Evolutionary conservation across 2,888 invertebrate species (phyloP), one percentile per base, ranked within the genome.

Genomic region (Drosophila falleni): DNA sequence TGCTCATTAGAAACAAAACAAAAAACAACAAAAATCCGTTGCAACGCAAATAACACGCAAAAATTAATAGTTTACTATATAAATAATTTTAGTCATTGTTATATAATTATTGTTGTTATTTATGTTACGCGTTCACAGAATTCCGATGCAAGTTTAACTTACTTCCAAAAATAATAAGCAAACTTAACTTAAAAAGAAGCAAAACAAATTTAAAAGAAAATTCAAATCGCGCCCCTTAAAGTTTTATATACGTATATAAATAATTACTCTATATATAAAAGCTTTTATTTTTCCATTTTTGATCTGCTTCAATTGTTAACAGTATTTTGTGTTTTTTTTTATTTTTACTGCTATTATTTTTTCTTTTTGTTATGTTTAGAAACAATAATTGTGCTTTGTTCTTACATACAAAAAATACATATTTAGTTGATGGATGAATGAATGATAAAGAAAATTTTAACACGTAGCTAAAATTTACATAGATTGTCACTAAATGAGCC

Each of bases 21-120:
- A 23, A 23, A 23, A 23, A 23, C 1, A 1, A 23, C 1, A 1
- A 23, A 23, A 54, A 81, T 61, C 59, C 70, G 74, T 73, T 73
- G 74, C 69, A 64, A 65, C 65, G 56, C 65, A 60, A 65, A 59
- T 54, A 66, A 59, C 61, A 78, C 56, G 61, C 61, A 73, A 67
- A 63, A 63, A 71, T 69, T 70, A 73, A 84, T 82, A 82, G 75
- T 78, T 72, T 70, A 78, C 78, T 76, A 71, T 76, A 81, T 76
- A 81, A 75, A 87, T 85, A 87, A 89, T 84, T 84, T 85, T 89
- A 89, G 84, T 89, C 89, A 88, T 89, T 89, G 89, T 89, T 88
- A 85, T 84, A 81, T 88, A 87, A 81, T 89, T 89, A 88, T 84
- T 83, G 89, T 84, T 84, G 84, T 84, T 84, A 84, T 84, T 84